Conservation (phyloP, 2,113 vertebrate species). For the Notarius quadriscutis region DNA sequence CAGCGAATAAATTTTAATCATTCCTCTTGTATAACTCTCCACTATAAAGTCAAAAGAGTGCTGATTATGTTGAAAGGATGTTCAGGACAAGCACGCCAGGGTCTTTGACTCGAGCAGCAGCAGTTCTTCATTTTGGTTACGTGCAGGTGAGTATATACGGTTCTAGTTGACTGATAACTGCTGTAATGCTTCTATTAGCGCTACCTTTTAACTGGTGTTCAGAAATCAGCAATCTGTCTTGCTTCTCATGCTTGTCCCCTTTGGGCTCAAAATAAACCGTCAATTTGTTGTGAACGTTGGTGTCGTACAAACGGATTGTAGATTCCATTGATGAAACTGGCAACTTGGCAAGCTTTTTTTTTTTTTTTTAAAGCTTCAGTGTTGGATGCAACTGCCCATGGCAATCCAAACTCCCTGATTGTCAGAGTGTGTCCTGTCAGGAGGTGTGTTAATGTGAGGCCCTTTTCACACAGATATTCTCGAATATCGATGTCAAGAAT, state of each 20-base stretch:
- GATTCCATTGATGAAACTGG: background rate
- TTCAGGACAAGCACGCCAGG: background rate
- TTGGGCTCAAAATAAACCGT: background rate
- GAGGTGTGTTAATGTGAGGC: background rate
- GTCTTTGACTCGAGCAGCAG: background rate
- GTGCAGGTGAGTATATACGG: background rate
- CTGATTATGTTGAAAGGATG: background rate
- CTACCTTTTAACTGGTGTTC: background rate
- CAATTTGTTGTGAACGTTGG: background rate
- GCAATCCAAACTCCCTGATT: background rate
- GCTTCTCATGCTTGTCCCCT: background rate
- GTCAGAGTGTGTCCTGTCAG: background rate
- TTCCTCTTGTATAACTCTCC: background rate
- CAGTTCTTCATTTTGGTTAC: background rate
- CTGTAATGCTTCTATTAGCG: background rate
- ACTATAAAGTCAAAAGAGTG: background rate
- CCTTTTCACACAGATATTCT: too few species aligned
- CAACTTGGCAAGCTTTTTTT: background rate
- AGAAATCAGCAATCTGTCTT: background rate
- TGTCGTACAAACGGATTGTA: background rate
- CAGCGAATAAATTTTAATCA: background rate
- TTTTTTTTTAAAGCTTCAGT: background rate
- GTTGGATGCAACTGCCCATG: background rate
- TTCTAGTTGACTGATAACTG: background rate
- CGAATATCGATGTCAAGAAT: too few species aligned